Evolutionary conservation across 1,140 invertebrate species (phyloP).

Genomic region (Drosophila pectinifera): DNA sequence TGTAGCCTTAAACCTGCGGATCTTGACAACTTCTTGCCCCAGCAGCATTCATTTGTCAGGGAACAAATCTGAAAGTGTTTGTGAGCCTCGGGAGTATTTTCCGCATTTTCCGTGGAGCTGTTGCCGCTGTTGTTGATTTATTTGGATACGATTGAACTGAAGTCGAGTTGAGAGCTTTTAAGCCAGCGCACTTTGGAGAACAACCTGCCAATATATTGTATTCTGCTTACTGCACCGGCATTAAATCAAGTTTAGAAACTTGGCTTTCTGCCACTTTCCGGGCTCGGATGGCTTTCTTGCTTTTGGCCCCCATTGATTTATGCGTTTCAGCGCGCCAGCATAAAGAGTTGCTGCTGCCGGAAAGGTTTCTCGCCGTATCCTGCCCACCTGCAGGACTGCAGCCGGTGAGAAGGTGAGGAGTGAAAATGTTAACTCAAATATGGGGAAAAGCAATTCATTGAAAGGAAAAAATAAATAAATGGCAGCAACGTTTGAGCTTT

Average conservation of each 20-base stretch:
- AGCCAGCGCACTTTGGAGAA: constrained; percentile 55
- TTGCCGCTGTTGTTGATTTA: constrained; percentile 42
- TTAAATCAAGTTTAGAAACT: constrained; percentile 65
- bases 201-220: constrained; percentile 64
- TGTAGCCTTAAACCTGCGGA: not conserved
- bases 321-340: constrained; percentile 60
- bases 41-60: constrained; percentile 35
- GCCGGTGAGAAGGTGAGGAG: constrained; percentile 21
- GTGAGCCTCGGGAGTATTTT: constrained; percentile 39
- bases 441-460: constrained; percentile 47
- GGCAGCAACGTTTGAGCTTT: constrained; percentile 48
- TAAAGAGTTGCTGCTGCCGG: constrained; percentile 45
- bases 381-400: constrained; percentile 29
- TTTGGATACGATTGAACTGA: constrained; percentile 52
- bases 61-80: constrained; percentile 30
- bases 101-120: too few species aligned
- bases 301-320: constrained; percentile 54
- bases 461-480: constrained; percentile 46
- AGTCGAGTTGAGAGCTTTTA: constrained; percentile 60
- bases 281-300: constrained; percentile 6
- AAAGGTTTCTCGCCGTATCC: constrained; percentile 20
- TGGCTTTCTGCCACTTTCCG: constrained; percentile 54
- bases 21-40: constrained; percentile 23
- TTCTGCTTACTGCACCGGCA: constrained; percentile 53
- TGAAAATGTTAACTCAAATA: constrained; percentile 54